Percentiles rank a stretch among this genome's conserved stretches.
Conservation (phyloP, 2,797 vertebrate genomes). For the Sarcophilus harrisii region DNA sequence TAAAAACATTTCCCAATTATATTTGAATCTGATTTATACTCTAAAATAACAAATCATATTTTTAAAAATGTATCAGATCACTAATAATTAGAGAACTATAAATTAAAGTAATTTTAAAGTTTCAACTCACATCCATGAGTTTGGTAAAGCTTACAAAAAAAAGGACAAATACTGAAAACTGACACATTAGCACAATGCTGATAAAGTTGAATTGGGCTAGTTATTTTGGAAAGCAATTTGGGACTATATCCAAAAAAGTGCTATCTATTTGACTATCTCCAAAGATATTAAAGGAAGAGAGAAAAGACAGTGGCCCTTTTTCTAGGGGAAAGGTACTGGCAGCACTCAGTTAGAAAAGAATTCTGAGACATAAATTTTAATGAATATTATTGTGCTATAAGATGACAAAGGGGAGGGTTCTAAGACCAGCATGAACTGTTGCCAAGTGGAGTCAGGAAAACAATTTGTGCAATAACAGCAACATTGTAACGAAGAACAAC, state of each 20-base stretch:
- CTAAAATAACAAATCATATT: neutral
- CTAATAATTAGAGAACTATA: neutral
- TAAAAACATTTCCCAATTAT: neutral
- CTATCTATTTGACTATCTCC: neutral
- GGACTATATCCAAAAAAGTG: neutral
- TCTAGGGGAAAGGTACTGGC: neutral
- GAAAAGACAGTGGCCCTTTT: neutral
- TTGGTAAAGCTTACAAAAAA: neutral
- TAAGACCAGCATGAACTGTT: neutral
- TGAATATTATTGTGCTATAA: neutral
- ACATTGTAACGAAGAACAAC: neutral
- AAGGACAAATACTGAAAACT: neutral
- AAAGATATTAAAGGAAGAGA: neutral
- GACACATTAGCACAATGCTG: neutral
- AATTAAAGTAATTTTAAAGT: neutral
- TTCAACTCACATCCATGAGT: neutral
- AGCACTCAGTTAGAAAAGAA: neutral
- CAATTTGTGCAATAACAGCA: neutral
- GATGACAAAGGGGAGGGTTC: neutral
- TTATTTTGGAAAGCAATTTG: neutral
- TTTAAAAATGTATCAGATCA: neutral
- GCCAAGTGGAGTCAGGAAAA: neutral
- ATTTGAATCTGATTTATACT: neutral
- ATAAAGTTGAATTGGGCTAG: neutral
- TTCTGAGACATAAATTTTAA: neutral